Evolutionary conservation across 2,797 vertebrate species (phyloP), one percentile per base, ranked within the genome.

Genomic region (Brachyrhaphis roseni): DNA sequence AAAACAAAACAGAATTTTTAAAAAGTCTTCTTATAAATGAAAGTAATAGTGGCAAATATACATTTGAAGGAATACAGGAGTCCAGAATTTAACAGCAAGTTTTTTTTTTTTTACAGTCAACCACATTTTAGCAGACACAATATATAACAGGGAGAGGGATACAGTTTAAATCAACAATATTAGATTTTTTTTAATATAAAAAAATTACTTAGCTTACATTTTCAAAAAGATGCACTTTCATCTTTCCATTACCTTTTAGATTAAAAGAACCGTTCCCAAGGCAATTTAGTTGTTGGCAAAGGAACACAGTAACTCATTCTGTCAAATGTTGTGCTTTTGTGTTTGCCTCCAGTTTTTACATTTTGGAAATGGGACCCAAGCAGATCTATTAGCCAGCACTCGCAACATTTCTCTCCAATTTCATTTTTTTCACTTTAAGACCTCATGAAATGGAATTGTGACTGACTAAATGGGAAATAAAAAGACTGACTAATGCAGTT

Each of bases 321-420:
- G 96, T 84, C 84, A 82, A 87, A 94, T 97, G 34, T 98, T 99
- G 97, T 98, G 97, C 97, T 98, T 98, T 95, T 93, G 74, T 88
- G 47, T 93, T 91, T 92, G 79, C 92, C 86, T 96, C 87, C 78
- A 80, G 82, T 78, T 83, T 86, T 90, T 77, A 78, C 76, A 79
- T 86, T 72, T 91, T 85, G 78, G 78, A 90, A 88, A 88, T 86
- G 82, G 85, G 87, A 82, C 87, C 78, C 82, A 84, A 87, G 87
- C 81, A 84, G 88, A 92, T 90, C 82, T 86, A 77, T 83, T 84
- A 88, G 82, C 90, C 71, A 83, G 79, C 88, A 82, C 74, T 87
- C 82, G 76, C 78, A 84, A 74, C 73, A 78, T 77, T 83, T 86
- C 23, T 28, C 76, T 72, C 59, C 76, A 49, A 51, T 41, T 72